Base-by-base conservation (phyloP, 2,113 vertebrate genomes). In the Rattus norvegicus region DNA sequence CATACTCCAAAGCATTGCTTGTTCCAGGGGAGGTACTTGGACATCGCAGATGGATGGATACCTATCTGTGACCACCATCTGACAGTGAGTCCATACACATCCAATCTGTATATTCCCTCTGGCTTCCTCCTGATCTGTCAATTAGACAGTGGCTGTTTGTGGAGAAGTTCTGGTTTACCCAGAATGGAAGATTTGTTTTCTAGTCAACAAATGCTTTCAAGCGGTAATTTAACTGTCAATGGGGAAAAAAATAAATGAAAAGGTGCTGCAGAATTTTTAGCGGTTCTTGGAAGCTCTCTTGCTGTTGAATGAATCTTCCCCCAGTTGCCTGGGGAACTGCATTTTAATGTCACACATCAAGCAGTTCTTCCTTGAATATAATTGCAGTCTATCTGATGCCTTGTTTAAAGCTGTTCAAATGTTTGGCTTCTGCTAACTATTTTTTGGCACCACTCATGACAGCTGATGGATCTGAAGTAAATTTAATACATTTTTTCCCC, bases 351-450 rank as follows among this genome's bases (percentile, higher is more conserved):
- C 92, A 93, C 70, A 90, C 43, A 69, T 72, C 75, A 80, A 81
- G 79, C 93, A 59, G 28, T 61, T 96, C 90, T 93, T 97, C 96
- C 94, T 88, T 52, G 96, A 96, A 91, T 86, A 81, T 97, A 97
- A 97, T 94, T 97, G 94, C 93, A 92, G 94, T 97, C 96, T 97
- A 97, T 96, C 96, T 94, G 87, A 97, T 94, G 70, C 90, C n/a
- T 36, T 63, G 65, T 88, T 88, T 96, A 96, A 94, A 96, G 70
- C 75, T 86, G 70, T 95, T 97, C 88, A 97, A 97, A 96, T 97
- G 97, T 97, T 97, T 97, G 91, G 77, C 91, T 95, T 87, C 96
- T 92, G 47, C 89, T 65, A 93, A 96, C 91, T 96, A 92, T 80
- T 96, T 92, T 79, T 87, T 94, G 83, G 90, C 73, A 80, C 96